Conservation (phyloP, 92 coral and sea anemone genomes). For the Micromussa lordhowensis region DNA sequence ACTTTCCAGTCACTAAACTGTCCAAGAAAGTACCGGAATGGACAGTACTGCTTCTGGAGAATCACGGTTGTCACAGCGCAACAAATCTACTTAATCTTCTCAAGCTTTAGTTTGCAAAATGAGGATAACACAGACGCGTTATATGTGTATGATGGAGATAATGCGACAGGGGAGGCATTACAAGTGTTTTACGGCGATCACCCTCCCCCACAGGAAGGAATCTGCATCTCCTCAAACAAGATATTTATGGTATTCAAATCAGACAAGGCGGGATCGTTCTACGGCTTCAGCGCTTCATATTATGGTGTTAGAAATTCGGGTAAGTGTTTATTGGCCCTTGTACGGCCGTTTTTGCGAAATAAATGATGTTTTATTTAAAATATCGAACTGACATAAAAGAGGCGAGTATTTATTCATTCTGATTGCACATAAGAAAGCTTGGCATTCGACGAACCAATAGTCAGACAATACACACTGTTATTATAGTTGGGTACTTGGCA, state of each 20-base stretch:
- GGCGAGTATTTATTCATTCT: too few species aligned
- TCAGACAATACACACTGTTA: too few species aligned
- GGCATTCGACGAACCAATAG: too few species aligned
- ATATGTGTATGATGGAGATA: conserved; percentile 46
- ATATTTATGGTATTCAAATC: neutral
- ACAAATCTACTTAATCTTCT: conserved; percentile 52
- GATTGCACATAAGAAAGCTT: too few species aligned
- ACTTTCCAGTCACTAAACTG: conserved; percentile 72
- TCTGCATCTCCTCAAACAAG: conserved; percentile 31
- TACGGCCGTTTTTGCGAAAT: too few species aligned
- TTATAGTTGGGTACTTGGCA: too few species aligned
- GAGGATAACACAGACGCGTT: conserved; percentile 43
- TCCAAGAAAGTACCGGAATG: conserved; percentile 71
- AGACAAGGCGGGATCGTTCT: neutral
- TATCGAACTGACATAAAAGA: too few species aligned
- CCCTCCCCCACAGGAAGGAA: conserved; percentile 46
- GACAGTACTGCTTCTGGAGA: conserved; percentile 41
- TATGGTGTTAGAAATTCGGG: neutral
- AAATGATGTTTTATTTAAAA: too few species aligned
- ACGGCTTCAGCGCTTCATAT: conserved; percentile 19
- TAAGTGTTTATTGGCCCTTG: neutral
- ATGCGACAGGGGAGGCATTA: conserved; percentile 37
- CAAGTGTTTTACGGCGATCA: conserved; percentile 52
- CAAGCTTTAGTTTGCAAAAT: conserved; percentile 48
- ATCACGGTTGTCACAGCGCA: conserved; percentile 3